Conservation (phyloP, 2,888 invertebrate species). For the Onthophagus sagittarius region DNA sequence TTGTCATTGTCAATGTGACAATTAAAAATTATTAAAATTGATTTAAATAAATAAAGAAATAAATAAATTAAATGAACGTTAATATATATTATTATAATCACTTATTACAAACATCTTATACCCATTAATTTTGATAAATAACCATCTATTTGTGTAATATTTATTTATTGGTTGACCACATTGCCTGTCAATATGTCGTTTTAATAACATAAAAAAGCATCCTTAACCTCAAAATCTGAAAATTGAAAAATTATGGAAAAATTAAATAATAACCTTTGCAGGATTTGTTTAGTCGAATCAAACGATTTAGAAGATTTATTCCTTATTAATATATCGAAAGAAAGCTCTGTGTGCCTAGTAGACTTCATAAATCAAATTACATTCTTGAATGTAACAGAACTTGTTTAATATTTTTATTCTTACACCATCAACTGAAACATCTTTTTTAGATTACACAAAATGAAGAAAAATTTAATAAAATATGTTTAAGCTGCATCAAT, state of each 20-base stretch:
- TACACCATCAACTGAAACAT: slow-evolving; percentile 4
- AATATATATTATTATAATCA: too few species aligned
- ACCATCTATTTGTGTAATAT: too few species aligned
- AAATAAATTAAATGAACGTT: too few species aligned
- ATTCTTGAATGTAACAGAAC: slow-evolving; percentile 4
- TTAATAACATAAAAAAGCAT: not conserved
- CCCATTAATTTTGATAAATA: too few species aligned
- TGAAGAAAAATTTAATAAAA: slow-evolving; percentile 31
- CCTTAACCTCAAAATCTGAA: not conserved
- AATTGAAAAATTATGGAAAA: not conserved
- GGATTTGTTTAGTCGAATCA: slow-evolving; percentile 29
- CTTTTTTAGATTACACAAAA: slow-evolving; percentile 29
- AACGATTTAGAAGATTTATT: slow-evolving; percentile 27
- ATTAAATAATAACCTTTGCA: slow-evolving; percentile 24
- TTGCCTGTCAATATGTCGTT: too few species aligned
- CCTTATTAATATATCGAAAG: slow-evolving; percentile 25
- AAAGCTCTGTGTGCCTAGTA: slow-evolving; percentile 22
- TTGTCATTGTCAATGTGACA: too few species aligned
- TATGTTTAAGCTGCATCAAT: slow-evolving; percentile 32
- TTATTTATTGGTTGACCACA: too few species aligned
- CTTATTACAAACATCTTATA: too few species aligned
- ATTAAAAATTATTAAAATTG: too few species aligned
- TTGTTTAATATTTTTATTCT: not conserved
- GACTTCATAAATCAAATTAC: slow-evolving; percentile 30
- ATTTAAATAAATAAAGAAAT: too few species aligned